A percentile compares a stretch with the other conserved stretches of the same genome.
These are phyloP conservation scores for Eidolon dupreanum DNA, from an alignment of 2,797 vertebrate species.

Conservation along the genomic window DNA sequence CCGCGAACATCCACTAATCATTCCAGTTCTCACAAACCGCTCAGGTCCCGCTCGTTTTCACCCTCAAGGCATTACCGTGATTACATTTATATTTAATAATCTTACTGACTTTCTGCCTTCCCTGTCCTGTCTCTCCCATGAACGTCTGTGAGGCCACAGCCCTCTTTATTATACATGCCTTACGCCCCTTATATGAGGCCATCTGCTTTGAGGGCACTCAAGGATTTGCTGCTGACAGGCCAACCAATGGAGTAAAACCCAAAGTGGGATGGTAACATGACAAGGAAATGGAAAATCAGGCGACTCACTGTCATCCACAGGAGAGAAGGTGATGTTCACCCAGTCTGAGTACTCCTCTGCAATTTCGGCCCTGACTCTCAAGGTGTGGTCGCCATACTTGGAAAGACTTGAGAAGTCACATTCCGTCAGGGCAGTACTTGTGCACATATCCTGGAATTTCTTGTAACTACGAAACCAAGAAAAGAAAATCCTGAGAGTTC, in stretches of 20 bases:
- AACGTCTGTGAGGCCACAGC: background rate
- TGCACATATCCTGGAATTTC: background rate
- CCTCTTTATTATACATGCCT: background rate
- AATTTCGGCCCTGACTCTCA: constrained; percentile 80
- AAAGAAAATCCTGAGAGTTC: background rate
- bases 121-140: background rate
- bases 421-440: background rate
- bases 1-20: rapidly evolving
- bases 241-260: background rate
- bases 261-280: background rate
- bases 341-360: constrained; percentile 73
- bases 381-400: constrained; percentile 61
- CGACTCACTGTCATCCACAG: constrained; percentile 85
- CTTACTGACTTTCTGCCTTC: background rate
- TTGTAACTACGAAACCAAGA: constrained; percentile 51
- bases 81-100: background rate
- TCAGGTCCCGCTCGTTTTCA: background rate
- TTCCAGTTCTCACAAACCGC: background rate
- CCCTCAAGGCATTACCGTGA: background rate
- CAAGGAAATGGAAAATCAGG: background rate
- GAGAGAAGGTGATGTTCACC: constrained; percentile 79
- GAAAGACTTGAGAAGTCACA: constrained; percentile 83
- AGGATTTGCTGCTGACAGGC: background rate
- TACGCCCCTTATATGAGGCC: background rate
- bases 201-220: background rate